phyloP scores from a whole-genome alignment of 2,113 vertebrate species.

The Aepyceros melampus region DNA sequence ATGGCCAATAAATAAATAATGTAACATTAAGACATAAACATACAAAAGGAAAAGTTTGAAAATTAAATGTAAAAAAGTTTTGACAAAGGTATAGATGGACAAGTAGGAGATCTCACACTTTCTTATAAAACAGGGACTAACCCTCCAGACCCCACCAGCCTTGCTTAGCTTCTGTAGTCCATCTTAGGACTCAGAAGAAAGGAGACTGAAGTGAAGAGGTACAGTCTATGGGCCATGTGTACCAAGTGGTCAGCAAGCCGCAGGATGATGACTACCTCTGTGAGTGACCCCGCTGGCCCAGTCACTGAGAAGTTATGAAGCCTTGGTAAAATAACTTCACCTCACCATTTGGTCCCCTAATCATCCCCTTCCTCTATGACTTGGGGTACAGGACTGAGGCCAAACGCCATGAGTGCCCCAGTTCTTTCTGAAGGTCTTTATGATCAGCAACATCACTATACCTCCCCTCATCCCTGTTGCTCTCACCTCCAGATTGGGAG shows the following conservation, averaged over 20 bases:
- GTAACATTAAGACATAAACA: neutral
- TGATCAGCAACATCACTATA: neutral
- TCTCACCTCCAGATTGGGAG: constrained; percentile 81
- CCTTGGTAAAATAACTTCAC: neutral
- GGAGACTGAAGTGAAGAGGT: neutral
- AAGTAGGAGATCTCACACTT: neutral
- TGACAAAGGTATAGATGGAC: neutral
- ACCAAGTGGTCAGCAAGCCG: constrained; percentile 64
- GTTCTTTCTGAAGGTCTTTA: neutral
- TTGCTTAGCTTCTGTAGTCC: neutral
- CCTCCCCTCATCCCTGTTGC: neutral
- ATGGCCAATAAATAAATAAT: neutral
- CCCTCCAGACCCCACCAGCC: neutral
- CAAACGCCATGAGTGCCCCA: rapidly evolving
- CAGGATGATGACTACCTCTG: constrained; percentile 73
- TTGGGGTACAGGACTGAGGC: neutral
- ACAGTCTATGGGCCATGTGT: constrained; percentile 32
- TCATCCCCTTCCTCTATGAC: neutral
- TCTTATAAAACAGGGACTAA: neutral
- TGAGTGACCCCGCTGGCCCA: neutral
- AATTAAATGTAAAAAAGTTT: neutral
- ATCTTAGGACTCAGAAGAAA: neutral
- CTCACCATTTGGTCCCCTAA: neutral
- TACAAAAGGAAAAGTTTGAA: neutral
- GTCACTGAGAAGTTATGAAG: neutral